Base-by-base conservation (phyloP, 2,113 vertebrate species). In the Phainopepla nitens region DNA sequence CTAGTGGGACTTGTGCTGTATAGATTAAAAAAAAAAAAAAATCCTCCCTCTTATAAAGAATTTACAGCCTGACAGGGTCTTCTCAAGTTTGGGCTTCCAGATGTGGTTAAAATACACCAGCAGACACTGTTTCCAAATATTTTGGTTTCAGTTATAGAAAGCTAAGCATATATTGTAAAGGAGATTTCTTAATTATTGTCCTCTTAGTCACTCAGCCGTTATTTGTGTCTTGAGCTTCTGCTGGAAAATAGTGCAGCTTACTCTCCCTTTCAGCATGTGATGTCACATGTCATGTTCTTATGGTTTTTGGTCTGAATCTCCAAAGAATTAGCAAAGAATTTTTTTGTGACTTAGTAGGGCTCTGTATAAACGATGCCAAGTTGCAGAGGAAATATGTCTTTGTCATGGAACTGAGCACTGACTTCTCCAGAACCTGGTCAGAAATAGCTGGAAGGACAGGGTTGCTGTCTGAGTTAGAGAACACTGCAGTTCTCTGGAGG, bases 311-410 rank as follows among this genome's bases (percentile, higher is more conserved):
- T 81, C 45, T 75, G 21, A 57, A 15, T 79, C 28, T 76, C 22
- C 9, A 23, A 66, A 90, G 71, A 90, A 53, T 31, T 85, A 53
- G 21, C 11, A 3, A 31, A 35, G 23, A 66, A 21, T 11, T 29
- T 79, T 61, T 49, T 71, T 47, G 27, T 54, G 50, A 62, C 16
- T 70, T 57, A 29, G 20, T 23, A 71, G 25, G 20, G 28, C 42
- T 69, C 25, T 65, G 4, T 65, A 16, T n/a, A 14, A 80, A 16
- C 0, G 1, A 8, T 56, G 3, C 2, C 41, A 31, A 28, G 27
- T 27, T 73, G 44, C 12, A 53, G n/a, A 49, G 53, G 54, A 49
- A 68, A 6, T 12, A 2, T 7, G 3, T 51, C 29, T 82, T 62
- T 89, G 20, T 66, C 13, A 8, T 22, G 10, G 51, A 61, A 18